These are phyloP conservation scores for Cryptocheilus praepositus DNA, from an alignment of 2,888 invertebrate species.

Conservation along the genomic window DNA sequence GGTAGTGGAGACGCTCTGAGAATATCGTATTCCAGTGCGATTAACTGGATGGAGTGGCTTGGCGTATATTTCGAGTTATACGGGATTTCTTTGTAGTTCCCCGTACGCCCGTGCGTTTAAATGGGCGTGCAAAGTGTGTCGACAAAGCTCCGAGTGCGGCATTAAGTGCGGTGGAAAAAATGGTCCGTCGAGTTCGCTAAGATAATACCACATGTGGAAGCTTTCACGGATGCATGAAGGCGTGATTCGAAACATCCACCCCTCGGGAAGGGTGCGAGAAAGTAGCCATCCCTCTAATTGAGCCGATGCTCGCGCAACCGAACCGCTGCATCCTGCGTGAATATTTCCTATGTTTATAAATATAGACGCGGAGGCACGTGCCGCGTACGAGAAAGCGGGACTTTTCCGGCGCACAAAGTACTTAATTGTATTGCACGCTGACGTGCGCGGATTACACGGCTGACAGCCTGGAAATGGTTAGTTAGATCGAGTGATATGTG, in stretches of 20 bases:
- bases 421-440: slow-evolving; percentile 42
- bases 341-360: slow-evolving; percentile 38
- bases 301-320: slow-evolving; percentile 28
- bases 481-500: slow-evolving; percentile 9
- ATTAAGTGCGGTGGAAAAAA: slow-evolving; percentile 6
- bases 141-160: not conserved
- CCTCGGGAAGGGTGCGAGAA: slow-evolving; percentile 32
- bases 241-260: slow-evolving; percentile 7
- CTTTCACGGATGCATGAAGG: not conserved
- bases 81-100: no score
- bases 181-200: not conserved
- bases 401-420: slow-evolving; percentile 30
- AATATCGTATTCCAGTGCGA: not conserved
- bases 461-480: slow-evolving; percentile 39
- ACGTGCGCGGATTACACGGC: slow-evolving; percentile 40
- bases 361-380: slow-evolving; percentile 26
- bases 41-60: no score
- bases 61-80: no score
- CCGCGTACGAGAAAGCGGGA: not conserved
- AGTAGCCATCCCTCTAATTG: slow-evolving; percentile 19
- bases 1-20: not conserved
- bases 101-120: no score
- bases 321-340: slow-evolving; percentile 31
- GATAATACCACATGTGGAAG: slow-evolving; percentile 20
- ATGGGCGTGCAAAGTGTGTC: not conserved